Base-by-base conservation (phyloP, 2,113 vertebrate genomes). In the Uria aalge region DNA sequence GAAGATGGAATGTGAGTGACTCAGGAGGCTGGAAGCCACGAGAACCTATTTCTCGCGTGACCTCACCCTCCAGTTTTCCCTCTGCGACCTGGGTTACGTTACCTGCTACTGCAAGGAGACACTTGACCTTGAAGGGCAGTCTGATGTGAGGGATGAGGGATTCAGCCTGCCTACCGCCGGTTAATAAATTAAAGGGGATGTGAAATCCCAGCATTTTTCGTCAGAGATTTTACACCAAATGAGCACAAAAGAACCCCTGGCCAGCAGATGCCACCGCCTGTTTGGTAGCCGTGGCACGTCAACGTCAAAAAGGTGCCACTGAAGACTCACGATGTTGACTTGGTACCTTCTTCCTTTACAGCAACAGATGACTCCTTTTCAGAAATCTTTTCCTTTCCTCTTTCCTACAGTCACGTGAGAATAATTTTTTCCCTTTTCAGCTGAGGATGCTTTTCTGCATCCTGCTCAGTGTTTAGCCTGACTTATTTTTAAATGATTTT, bases 151-250 rank as follows among this genome's bases (percentile, higher is more conserved):
- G 19, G 27, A 21, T 34, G 26, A 27, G 23, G 17, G 21, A 67
- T 27, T 21, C 21, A 60, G 18, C 27, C 55, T 63, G 11, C 26
- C 30, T 14, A 34, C 14, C 8, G 12, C 5, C 0, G 0, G 15
- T 41, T 41, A 18, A 23, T n/a, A 69, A 92, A 29, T 34, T 16
- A 43, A 47, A 34, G n/a, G 8, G 19, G 6, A 71, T 40, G 50
- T 57, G 29, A 63, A 45, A 57, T 30, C 14, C 18, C 36, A 63
- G 22, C 8, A 5, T 11, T 23, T 52, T 77, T 79, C 27, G 21
- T 73, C 23, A 26, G 27, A 30, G 29, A 24, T 57, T 79, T 85
- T 38, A 52, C 43, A 66, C 8, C 13, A 20, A 57, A 24, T 1
- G 3, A 57, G 7, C 17, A 27, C 5, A 40, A 63, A 72, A 72